Base-by-base conservation (phyloP, 1,140 invertebrate species). In the Sycophaga agraensis region DNA sequence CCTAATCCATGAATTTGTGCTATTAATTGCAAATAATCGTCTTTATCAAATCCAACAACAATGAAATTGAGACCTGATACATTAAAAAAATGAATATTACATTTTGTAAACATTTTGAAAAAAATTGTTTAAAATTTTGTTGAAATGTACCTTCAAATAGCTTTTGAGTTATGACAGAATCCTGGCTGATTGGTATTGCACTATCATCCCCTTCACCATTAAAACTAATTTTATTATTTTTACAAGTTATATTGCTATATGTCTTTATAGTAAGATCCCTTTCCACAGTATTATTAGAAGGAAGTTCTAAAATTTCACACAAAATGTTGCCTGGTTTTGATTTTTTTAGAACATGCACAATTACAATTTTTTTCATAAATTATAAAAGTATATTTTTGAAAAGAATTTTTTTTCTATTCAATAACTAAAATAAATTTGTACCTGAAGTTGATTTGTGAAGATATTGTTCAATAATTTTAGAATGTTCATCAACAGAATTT, bases 1-100 rank as follows among this genome's bases (percentile, higher is more conserved):
- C 83, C 82, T n/a, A 80, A 72, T 4, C 71, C 72, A 34, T 66
- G 64, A 39, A 85, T 83, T 21, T 78, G 75, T 49, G 70, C 70
- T 14, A 70, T 22, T 82, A 62, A 22, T 75, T 68, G 55, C 2
- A 68, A 57, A 45, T 67, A 71, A 22, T 82, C 79, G 35, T 82
- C 82, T 2, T 71, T 67, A 12, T 79, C 71, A 60, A 72, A 84
- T 35, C 74, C 80, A 59, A 48, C 75, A 45, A 80, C 69, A 45
- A 77, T 68, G 75, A 79, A 87, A 59, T 61, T 81, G 58, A 76
- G 71, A 40, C 67, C 82, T 81, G 31, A 49, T 31, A 35, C 24
- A 24, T 66, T 66, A 64, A 59, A 35, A 66, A 67, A 59, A 63
- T 49, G 19, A n/a, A 17, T 42, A n/a, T 14, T 5, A n/a, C 19